Evolutionary conservation across 2,888 invertebrate species (phyloP).

Genomic region (Polymixis flavicincta): DNA sequence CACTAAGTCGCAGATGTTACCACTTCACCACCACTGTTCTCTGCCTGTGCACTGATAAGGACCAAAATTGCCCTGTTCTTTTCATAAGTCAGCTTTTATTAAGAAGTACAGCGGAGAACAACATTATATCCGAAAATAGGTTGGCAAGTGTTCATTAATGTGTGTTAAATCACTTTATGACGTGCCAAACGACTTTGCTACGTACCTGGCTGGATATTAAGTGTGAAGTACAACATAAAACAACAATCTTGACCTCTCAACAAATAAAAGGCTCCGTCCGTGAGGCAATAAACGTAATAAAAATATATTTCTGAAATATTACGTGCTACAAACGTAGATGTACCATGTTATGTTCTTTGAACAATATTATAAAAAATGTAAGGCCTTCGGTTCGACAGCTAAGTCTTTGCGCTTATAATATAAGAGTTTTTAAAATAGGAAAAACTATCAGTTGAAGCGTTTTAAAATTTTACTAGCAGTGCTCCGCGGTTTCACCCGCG

Average conservation of each 20-base stretch:
- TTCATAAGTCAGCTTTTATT: slow-evolving; percentile 2
- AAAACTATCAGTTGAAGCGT: no score
- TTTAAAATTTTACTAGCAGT: no score
- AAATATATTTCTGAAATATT: slow-evolving; percentile 46
- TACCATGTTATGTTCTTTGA: not conserved
- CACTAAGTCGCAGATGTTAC: no score
- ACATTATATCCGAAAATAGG: slow-evolving; percentile 45
- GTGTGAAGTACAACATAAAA: slow-evolving; percentile 51
- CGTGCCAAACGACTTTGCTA: slow-evolving; percentile 47
- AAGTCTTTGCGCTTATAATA: no score
- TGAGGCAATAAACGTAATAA: slow-evolving; percentile 55
- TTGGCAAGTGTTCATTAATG: slow-evolving; percentile 56
- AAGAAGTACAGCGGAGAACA: slow-evolving; percentile 15
- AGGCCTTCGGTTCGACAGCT: no score
- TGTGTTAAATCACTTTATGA: slow-evolving; percentile 57
- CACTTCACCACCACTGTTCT: no score
- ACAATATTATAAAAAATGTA: no score
- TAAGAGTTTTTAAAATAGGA: no score
- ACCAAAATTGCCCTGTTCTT: not conserved
- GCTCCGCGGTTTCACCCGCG: no score
- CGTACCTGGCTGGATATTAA: slow-evolving; percentile 53
- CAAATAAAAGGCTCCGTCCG: slow-evolving; percentile 42
- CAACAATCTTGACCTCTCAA: slow-evolving; percentile 54
- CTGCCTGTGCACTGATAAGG: not conserved
- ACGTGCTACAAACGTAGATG: slow-evolving; percentile 10